A percentile compares a stretch with the other conserved stretches of the same genome.
These are phyloP conservation scores for Acipenser ruthenus DNA, from an alignment of 2,797 vertebrate genomes.

Conservation along the genomic window DNA sequence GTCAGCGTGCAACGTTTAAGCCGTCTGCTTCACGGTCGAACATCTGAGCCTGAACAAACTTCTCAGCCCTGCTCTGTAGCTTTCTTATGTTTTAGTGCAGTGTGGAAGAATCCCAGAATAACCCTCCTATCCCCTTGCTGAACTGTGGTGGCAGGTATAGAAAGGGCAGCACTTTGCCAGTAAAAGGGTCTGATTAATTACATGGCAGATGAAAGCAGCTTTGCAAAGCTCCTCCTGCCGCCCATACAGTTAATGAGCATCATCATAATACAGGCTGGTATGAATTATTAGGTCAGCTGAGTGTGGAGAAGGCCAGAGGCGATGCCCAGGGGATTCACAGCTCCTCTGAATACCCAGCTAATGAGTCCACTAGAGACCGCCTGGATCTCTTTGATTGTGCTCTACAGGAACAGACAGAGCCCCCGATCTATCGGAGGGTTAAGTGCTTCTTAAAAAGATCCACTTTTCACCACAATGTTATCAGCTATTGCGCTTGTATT, in stretches of 20 bases:
- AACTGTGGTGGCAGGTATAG: constrained; percentile 23
- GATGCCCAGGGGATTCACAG: constrained; percentile 35
- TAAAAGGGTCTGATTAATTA: constrained; percentile 49
- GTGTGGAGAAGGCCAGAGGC: constrained; percentile 14
- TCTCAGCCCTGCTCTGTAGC: background rate
- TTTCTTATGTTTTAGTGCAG: constrained; percentile 7
- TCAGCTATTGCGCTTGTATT: constrained; percentile 61
- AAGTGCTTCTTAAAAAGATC: constrained; percentile 69
- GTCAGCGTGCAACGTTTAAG: background rate
- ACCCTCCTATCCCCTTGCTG: constrained; percentile 5
- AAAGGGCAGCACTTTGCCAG: constrained; percentile 36
- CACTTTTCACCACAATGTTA: constrained; percentile 61
- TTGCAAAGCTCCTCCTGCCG: constrained; percentile 38
- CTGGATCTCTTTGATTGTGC: constrained; percentile 57
- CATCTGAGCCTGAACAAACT: background rate
- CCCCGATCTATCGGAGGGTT: constrained; percentile 59
- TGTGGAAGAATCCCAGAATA: constrained; percentile 40
- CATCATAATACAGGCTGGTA: constrained; percentile 45
- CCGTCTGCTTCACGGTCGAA: constrained; percentile 21
- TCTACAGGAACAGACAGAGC: constrained; percentile 41
- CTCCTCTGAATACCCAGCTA: constrained; percentile 50
- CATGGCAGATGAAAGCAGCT: constrained; percentile 4
- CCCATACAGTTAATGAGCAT: constrained; percentile 40
- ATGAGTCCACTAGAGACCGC: constrained; percentile 72
- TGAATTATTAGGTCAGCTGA: constrained; percentile 43